phyloP scores from a whole-genome alignment of 1,140 invertebrate genomes.

The Notospermus geniculatus region DNA sequence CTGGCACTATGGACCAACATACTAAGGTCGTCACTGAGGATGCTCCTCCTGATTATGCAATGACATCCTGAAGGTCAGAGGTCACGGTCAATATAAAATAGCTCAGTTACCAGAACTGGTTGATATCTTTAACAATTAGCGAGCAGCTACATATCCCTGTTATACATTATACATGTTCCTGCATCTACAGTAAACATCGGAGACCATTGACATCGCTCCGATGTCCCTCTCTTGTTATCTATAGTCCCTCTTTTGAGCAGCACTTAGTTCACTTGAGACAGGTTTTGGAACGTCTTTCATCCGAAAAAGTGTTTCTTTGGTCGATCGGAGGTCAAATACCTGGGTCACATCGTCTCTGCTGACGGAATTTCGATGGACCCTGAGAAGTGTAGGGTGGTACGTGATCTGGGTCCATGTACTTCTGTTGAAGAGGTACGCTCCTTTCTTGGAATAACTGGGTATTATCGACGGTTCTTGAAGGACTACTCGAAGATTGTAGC shows the following conservation, averaged over 20 bases:
- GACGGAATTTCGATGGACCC: constrained; percentile 16
- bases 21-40: no score
- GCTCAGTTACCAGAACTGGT: no score
- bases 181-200: no score
- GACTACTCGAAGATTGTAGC: background rate
- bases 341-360: constrained; percentile 40
- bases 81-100: no score
- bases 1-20: no score
- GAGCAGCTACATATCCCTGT: no score
- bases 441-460: background rate
- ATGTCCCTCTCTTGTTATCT: no score
- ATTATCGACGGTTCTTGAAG: background rate
- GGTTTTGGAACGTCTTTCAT: constrained; percentile 46
- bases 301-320: constrained; percentile 54
- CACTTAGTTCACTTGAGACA: constrained; percentile 48
- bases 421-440: background rate
- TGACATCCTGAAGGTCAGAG: no score
- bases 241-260: constrained; percentile 47
- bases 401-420: background rate
- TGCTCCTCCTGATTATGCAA: no score
- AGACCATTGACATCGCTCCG: no score
- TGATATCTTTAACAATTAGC: no score
- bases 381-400: background rate
- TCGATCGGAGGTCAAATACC: constrained; percentile 41
- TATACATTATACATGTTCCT: no score